Evolutionary conservation across 2,888 invertebrate genomes (phyloP).

Genomic region (Temnothorax ravouxi): DNA sequence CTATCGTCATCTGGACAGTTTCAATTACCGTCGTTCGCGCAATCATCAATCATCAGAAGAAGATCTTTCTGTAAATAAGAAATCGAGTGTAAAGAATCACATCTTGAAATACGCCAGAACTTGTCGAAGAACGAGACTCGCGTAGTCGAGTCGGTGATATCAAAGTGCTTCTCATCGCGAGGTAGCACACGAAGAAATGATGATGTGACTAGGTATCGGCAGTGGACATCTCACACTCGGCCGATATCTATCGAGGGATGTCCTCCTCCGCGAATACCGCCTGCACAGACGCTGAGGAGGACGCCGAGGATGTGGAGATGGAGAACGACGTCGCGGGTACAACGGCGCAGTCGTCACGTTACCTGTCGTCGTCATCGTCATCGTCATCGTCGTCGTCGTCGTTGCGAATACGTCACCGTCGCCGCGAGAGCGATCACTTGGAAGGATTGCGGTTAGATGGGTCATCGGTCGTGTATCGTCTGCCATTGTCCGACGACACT

Average conservation of each 20-base stretch:
- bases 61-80: neutral
- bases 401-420: slow-evolving; percentile 60
- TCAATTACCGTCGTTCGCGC: neutral
- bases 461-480: slow-evolving; percentile 71
- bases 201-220: slow-evolving; percentile 29
- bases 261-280: slow-evolving; percentile 79
- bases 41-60: neutral
- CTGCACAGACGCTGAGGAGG: slow-evolving; percentile 83
- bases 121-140: neutral
- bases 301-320: slow-evolving; percentile 86
- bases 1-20: neutral
- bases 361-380: slow-evolving; percentile 66
- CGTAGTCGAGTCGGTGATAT: neutral
- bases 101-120: neutral
- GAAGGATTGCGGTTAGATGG: slow-evolving; percentile 85
- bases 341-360: slow-evolving; percentile 71
- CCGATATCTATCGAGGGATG: slow-evolving; percentile 77
- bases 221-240: slow-evolving; percentile 22
- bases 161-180: slow-evolving; percentile 15
- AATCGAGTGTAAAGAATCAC: neutral
- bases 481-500: slow-evolving; percentile 67
- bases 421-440: slow-evolving; percentile 78
- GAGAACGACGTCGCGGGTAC: slow-evolving; percentile 79
- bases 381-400: slow-evolving; percentile 42
- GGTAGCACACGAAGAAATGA: neutral